Conservation (phyloP, 2,113 vertebrate species). For the Plectropomus leopardus region DNA sequence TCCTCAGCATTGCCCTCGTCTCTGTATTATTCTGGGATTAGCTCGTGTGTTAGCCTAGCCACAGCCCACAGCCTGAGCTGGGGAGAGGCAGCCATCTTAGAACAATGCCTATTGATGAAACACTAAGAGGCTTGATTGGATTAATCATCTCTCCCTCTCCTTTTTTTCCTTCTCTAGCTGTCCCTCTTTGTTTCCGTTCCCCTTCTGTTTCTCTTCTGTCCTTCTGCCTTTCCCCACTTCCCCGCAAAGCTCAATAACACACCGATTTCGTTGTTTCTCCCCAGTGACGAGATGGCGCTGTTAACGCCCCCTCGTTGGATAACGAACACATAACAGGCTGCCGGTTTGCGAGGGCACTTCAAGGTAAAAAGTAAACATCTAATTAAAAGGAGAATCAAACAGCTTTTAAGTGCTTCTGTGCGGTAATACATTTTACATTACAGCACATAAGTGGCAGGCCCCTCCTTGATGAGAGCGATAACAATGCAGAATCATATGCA, state of each 20-base stretch:
- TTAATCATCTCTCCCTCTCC: conserved; percentile 73
- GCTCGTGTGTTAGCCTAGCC: conserved; percentile 76
- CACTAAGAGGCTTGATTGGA: conserved; percentile 81
- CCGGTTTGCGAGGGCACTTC: conserved; percentile 54
- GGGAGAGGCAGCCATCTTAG: conserved; percentile 79
- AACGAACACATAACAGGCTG: conserved; percentile 61
- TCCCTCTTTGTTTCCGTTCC: conserved; percentile 58
- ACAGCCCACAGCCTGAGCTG: conserved; percentile 68
- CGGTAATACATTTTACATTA: conserved; percentile 42
- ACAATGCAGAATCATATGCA: conserved; percentile 2
- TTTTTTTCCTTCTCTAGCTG: conserved; percentile 35
- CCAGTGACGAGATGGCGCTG: conserved; percentile 36
- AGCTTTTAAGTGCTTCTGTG: conserved; percentile 40
- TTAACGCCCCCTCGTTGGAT: conserved; percentile 54
- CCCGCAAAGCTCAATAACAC: conserved; percentile 53
- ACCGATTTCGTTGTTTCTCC: conserved; percentile 56
- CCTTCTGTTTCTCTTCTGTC: conserved; percentile 48
- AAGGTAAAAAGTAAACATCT: conserved; percentile 71
- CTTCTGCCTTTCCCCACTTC: conserved; percentile 43
- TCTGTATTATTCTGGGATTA: conserved; percentile 79
- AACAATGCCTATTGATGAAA: conserved; percentile 82
- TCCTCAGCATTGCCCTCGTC: conserved; percentile 70
- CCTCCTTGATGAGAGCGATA: conserved; percentile 43
- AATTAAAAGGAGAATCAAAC: conserved; percentile 65
- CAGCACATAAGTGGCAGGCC: conserved; percentile 23